Base-by-base conservation (phyloP, 2,888 invertebrate genomes). In the Pterobdella sp. region DNA sequence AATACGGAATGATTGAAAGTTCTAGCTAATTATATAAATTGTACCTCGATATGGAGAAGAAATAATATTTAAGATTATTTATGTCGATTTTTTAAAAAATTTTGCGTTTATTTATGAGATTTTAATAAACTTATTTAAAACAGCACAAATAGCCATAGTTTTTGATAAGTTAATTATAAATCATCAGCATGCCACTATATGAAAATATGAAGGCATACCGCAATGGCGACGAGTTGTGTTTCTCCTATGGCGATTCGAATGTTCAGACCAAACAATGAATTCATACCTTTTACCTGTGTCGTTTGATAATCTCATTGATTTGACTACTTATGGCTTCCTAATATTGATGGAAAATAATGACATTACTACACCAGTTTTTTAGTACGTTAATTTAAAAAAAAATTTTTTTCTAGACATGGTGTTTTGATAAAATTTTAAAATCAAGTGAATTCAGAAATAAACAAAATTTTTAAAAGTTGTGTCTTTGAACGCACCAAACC, bases 251-350 rank as follows among this genome's bases (percentile, higher is more conserved):
- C 87, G 63, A 92, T 87, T 80, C 90, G 89, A 0, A 91, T 89
- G 81, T 86, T 90, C 7, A 96, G 86, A 0, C 92, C 91, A 85
- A 95, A 95, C 72, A 95, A 86, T 2, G 93, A 91, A 85, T 96
- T 97, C 88, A 95, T 94, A 7, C 94, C 94, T 84, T 92, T 92
- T 77, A 94, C n/a, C n/a, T n/a, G n/a, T n/a, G n/a, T n/a, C n/a
- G n/a, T n/a, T n/a, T n/a, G n/a, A n/a, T n/a, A n/a, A n/a, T n/a
- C 79, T 82, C 76, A 42, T 79, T 75, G 34, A 72, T 73, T 73
- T 72, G 65, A 64, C n/a, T 73, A 26, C 32, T 34, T 14, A n/a
- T 49, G 64, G 72, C 4, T 72, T 26, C 3, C 65, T 65, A 3
- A 14, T 49, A 29, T 29, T 22, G 22, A 31, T 22, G 22, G 14